Evolutionary conservation across 1,140 invertebrate species (phyloP).

Genomic region (Drosophila nigromelanica): DNA sequence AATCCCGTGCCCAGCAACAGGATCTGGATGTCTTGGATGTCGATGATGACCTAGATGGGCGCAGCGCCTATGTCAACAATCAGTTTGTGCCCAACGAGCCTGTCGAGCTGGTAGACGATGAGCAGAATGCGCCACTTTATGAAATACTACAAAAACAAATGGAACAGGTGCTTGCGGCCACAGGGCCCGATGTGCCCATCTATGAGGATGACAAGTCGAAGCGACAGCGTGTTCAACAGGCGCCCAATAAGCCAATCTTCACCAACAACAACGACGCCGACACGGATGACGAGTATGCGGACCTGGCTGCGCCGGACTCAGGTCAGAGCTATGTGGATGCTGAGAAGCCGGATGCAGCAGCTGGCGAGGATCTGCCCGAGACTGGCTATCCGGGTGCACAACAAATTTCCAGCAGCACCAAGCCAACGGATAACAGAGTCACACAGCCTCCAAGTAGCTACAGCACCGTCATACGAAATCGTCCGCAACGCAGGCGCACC

Average conservation of each 20-base stretch:
- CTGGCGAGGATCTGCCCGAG: slow-evolving; percentile 39
- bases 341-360: slow-evolving; percentile 56
- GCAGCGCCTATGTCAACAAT: slow-evolving; percentile 79
- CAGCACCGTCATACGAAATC: slow-evolving; percentile 24
- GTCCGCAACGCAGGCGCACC: slow-evolving; percentile 35
- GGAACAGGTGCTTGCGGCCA: slow-evolving; percentile 70
- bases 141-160: slow-evolving; percentile 78
- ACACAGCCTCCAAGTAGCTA: slow-evolving; percentile 15
- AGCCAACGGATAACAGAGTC: slow-evolving; percentile 4
- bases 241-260: slow-evolving; percentile 59
- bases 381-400: slow-evolving; percentile 39
- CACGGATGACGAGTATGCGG: slow-evolving; percentile 63
- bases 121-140: slow-evolving; percentile 66
- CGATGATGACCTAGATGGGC: slow-evolving; percentile 67
- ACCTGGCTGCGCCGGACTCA: slow-evolving; percentile 30
- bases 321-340: slow-evolving; percentile 39
- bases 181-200: slow-evolving; percentile 57
- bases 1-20: slow-evolving; percentile 43
- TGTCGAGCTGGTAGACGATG: slow-evolving; percentile 50
- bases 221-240: slow-evolving; percentile 39
- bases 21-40: slow-evolving; percentile 44
- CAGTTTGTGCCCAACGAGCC: slow-evolving; percentile 69
- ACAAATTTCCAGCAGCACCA: slow-evolving; percentile 4
- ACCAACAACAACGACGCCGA: slow-evolving; percentile 30
- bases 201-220: slow-evolving; percentile 54